Base-by-base conservation (phyloP, 1,140 invertebrate species). In the Calycopis cecrops region DNA sequence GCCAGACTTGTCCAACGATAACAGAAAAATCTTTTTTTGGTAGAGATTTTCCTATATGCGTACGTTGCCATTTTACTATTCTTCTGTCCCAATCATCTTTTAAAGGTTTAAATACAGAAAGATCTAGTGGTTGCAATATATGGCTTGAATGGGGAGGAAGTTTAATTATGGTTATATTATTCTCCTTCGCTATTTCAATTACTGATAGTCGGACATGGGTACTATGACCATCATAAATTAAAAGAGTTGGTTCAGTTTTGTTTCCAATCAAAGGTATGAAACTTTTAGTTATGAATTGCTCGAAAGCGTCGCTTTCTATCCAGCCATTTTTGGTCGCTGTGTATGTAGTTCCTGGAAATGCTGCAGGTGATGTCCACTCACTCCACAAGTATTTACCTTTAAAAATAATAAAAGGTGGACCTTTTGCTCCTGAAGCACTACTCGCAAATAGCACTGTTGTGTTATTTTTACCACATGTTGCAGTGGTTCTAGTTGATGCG, bases 41-140 rank as follows among this genome's bases (percentile, higher is more conserved):
- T 42, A 69, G 52, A 12, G 9, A 1, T 44, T 12, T 33, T 1
- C 69, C 66, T 9, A 65, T 48, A 52, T 74, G 60, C 14, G 61
- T 9, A 44, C 68, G 50, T 34, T 74, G 69, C 67, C 67, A 69
- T 50, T 69, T 49, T n/a, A 69, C 61, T 11, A 71, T 40, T 16
- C 47, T 18, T 48, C 21, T n/a, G 49, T 64, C 60, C 65, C 62
- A 64, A 1, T 34, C 18, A 56, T 51, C 47, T 63, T 78, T 78
- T 48, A 75, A 65, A 10, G 70, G 59, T 57, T 67, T 73, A 17
- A 73, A 67, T 4, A 73, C 64, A 16, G 68, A 55, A 1, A 73
- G 9, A 50, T 74, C 71, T 12, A 71, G 42, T 9, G 69, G 71
- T 50, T 76, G 71, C 33, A 76, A 57, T 6, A 79, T 9, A 49